Evolutionary conservation across 2,888 invertebrate species (phyloP).

Genomic region (Brenthis hecate): DNA sequence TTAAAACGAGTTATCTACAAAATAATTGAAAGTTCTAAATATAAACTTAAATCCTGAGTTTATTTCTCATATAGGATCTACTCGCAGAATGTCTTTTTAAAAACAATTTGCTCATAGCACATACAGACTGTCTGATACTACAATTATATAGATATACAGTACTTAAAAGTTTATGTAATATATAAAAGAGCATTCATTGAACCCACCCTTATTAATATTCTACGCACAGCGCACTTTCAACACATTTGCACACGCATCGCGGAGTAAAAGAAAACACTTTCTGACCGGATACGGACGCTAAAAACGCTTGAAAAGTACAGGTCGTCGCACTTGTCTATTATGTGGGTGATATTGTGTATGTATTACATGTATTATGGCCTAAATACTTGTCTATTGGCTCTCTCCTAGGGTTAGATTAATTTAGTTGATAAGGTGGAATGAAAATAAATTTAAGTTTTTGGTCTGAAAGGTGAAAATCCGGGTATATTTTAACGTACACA

Average conservation of each 20-base stretch:
- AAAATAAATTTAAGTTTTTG: not conserved
- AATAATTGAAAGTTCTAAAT: no score
- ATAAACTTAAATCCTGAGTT: no score
- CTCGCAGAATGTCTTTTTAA: no score
- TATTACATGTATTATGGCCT: constrained; percentile 20
- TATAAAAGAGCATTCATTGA: constrained; percentile 28
- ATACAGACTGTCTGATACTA: not conserved
- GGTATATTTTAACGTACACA: no score
- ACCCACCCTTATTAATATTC: constrained; percentile 50
- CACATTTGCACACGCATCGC: constrained; percentile 58
- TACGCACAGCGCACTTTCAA: constrained; percentile 61
- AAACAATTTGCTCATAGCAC: no score
- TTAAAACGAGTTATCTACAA: no score
- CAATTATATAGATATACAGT: constrained; percentile 2
- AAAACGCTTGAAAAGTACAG: constrained; percentile 40
- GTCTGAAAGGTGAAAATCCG: no score
- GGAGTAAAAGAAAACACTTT: constrained; percentile 63
- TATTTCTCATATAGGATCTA: no score
- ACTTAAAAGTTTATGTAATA: constrained; percentile 24
- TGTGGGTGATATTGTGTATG: constrained; percentile 24
- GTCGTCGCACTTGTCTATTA: constrained; percentile 46
- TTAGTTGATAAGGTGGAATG: no score
- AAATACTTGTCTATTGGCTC: constrained; percentile 10
- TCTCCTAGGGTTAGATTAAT: not conserved
- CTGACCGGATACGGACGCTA: constrained; percentile 66